These are phyloP conservation scores for Paralichthys olivaceus DNA, from an alignment of 2,113 vertebrate species.

Conservation along the genomic window DNA sequence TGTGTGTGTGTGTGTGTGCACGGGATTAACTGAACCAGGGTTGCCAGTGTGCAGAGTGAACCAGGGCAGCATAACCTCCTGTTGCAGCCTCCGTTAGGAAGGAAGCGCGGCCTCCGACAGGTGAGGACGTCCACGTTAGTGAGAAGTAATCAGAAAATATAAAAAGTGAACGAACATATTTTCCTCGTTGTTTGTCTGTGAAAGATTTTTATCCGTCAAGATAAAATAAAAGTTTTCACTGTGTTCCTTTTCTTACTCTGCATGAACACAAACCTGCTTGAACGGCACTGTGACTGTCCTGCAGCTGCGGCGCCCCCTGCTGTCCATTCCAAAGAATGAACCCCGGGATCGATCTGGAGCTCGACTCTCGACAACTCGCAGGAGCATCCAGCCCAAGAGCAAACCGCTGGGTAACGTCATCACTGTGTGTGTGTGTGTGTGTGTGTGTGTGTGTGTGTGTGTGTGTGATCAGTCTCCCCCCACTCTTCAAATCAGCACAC, in stretches of 20 bases:
- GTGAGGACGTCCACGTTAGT: constrained; percentile 71
- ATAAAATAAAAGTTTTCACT: too few relatives aligned
- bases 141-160: too few relatives aligned
- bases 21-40: constrained; percentile 83
- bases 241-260: too few relatives aligned
- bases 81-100: constrained; percentile 92
- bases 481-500: constrained; percentile 48
- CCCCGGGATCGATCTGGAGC: constrained; percentile 88
- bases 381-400: constrained; percentile 95
- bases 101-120: constrained; percentile 95
- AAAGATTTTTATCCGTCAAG: too few relatives aligned
- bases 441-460: not conserved
- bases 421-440: not conserved
- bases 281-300: not conserved
- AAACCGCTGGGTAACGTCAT: constrained; percentile 87
- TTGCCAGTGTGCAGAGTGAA: constrained; percentile 97
- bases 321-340: constrained; percentile 94
- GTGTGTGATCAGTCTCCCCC: not conserved
- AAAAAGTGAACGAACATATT: too few relatives aligned
- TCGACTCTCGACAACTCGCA: constrained; percentile 92
- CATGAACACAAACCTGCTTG: too few relatives aligned
- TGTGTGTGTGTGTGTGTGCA: constrained; percentile 1
- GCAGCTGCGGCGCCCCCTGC: constrained; percentile 92
- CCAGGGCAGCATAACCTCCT: constrained; percentile 97
- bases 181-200: too few relatives aligned